Evolutionary conservation across 2,113 vertebrate species (phyloP), one percentile per base, ranked within the genome.

Genomic region (Rallus limicola): DNA sequence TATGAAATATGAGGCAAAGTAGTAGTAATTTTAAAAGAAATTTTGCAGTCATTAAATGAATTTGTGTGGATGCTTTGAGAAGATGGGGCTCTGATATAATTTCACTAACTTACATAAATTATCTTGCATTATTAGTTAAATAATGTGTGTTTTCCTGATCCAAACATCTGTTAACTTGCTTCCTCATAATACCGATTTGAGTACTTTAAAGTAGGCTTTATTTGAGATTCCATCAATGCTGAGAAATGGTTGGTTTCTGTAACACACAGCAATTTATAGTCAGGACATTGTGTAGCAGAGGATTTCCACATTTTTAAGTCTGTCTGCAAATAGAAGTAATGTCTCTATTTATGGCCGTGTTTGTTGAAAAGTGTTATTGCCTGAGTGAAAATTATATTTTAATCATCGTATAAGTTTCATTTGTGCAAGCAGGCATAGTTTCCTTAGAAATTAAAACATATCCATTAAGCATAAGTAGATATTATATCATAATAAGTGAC

Each of bases 311-410:
- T 58, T 85, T 86, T 68, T 34, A 92, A 76, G 3, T 76, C 53
- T 91, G 16, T 48, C 72, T 91, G 91, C 70, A 86, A 55, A 87
- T 69, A 62, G 46, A 44, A 70, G 55, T 75, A 64, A 75, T 67
- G 52, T 74, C 64, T 87, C 64, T 81, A 20, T 93, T 86, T 90
- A 79, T 0, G 7, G 28, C 58, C 70, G 59, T 81, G 64, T 86
- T 88, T 91, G 88, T 56, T 52, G 28, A 74, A 29, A 84, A 60
- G 16, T 53, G 26, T 68, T 95, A 78, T 62, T 69, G 53, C 68
- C 71, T 36, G 62, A 86, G 38, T 78, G 87, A 92, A 93, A 92
- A 77, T 95, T 79, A 19, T 87, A 68, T 92, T 96, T 96, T 95
- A 82, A 95, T 72, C 90, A 90, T 86, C 26, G 1, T 20, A 58